Evolutionary conservation across 2,888 invertebrate genomes (phyloP).

Genomic region (Amblyteles armatorius): DNA sequence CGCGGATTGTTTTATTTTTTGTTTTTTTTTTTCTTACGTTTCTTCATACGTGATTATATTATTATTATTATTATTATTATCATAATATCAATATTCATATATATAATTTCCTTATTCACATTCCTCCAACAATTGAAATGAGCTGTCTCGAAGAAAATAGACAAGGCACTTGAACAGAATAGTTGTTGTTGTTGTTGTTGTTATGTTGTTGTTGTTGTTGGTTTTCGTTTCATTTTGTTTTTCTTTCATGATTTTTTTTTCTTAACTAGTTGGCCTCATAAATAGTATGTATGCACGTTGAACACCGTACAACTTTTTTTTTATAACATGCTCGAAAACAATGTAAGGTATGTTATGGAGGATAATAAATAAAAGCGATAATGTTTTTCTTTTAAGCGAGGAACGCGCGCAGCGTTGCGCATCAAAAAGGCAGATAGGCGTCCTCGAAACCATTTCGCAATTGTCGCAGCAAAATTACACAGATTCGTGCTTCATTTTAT

Average conservation of each 20-base stretch:
- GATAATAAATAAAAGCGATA: constrained; percentile 64
- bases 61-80: constrained; percentile 61
- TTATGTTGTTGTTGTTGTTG: constrained; percentile 63
- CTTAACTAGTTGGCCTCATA: constrained; percentile 83
- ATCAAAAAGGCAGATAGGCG: constrained; percentile 23
- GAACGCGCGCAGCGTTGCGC: constrained; percentile 11
- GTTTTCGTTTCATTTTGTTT: constrained; percentile 54
- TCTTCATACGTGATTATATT: constrained; percentile 63
- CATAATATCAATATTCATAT: constrained; percentile 67
- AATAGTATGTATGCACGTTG: constrained; percentile 68
- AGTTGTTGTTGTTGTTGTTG: constrained; percentile 71
- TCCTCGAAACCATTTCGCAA: constrained; percentile 18
- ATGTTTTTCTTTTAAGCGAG: constrained; percentile 32
- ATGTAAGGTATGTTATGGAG: constrained; percentile 65
- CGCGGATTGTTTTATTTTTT: constrained; percentile 50
- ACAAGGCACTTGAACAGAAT: constrained; percentile 84
- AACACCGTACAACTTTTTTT: constrained; percentile 29
- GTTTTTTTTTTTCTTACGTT: constrained; percentile 37
- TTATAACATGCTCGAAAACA: constrained; percentile 66
- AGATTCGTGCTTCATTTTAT: constrained; percentile 1
- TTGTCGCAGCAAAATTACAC: not conserved
- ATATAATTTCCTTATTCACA: constrained; percentile 81
- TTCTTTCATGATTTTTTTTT: constrained; percentile 64
- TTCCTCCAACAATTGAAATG: constrained; percentile 84
- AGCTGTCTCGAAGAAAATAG: constrained; percentile 84